phyloP scores from a whole-genome alignment of 2,113 vertebrate species.

The Psammodynastes pulverulentus region DNA sequence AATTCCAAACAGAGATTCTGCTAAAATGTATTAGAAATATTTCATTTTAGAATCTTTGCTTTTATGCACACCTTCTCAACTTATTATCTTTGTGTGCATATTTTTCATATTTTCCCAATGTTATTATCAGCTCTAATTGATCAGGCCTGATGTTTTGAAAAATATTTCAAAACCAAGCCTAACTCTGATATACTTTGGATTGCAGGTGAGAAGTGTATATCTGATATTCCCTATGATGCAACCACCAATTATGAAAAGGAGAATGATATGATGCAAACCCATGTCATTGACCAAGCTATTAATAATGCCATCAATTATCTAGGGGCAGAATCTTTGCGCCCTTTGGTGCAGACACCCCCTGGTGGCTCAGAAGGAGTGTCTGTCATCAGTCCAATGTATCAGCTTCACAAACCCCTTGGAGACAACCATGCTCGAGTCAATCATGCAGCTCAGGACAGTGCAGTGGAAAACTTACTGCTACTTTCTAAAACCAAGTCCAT shows the following conservation, averaged over 20 bases:
- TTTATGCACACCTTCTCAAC: background rate
- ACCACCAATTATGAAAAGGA: slow-evolving; percentile 78
- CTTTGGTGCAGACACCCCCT: slow-evolving; percentile 90
- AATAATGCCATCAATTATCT: slow-evolving; percentile 98
- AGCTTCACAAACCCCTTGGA: slow-evolving; percentile 78
- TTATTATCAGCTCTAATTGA: background rate
- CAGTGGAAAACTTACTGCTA: slow-evolving; percentile 90
- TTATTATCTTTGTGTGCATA: background rate
- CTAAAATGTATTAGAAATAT: background rate
- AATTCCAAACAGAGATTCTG: background rate
- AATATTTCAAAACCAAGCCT: slow-evolving; percentile 19
- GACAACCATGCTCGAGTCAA: slow-evolving; percentile 70
- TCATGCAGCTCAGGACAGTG: slow-evolving; percentile 86
- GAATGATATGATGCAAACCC: slow-evolving; percentile 89
- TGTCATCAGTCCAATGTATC: slow-evolving; percentile 80
- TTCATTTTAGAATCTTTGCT: slow-evolving; percentile 15
- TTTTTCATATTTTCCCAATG: background rate
- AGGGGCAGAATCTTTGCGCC: slow-evolving; percentile 92
- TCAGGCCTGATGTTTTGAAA: background rate
- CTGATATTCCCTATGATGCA: slow-evolving; percentile 85
- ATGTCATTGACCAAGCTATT: slow-evolving; percentile 97
- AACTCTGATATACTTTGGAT: slow-evolving; percentile 39
- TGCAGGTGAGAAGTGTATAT: slow-evolving; percentile 90
- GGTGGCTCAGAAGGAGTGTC: slow-evolving; percentile 79
- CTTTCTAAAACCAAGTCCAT: slow-evolving; percentile 93